Evolutionary conservation across 2,888 invertebrate species (phyloP).

Genomic region (Apeira syringaria): DNA sequence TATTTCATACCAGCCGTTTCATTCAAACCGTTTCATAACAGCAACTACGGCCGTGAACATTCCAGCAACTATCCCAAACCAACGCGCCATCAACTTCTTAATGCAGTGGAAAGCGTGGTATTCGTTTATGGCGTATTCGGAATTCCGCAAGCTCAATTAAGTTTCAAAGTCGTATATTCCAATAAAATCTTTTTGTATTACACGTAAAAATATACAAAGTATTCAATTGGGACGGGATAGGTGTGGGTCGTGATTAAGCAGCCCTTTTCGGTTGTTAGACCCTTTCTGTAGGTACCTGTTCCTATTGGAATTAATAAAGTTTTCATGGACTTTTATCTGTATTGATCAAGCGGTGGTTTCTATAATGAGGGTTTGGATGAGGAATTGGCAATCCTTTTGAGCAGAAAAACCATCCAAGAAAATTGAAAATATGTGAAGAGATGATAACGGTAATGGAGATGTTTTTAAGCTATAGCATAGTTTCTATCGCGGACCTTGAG

Average conservation of each 20-base stretch:
- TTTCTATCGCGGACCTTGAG: no score
- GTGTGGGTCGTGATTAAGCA: constrained; percentile 26
- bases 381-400: background rate
- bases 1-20: no score
- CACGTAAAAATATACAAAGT: background rate
- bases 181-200: constrained; percentile 24
- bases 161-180: constrained; percentile 38
- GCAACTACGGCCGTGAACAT: no score
- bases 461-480: no score
- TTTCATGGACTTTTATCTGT: constrained; percentile 16
- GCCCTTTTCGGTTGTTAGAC: constrained; percentile 22
- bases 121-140: constrained; percentile 30
- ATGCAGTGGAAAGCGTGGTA: constrained; percentile 32
- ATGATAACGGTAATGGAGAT: no score
- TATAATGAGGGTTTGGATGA: constrained; percentile 7
- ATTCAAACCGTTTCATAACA: no score
- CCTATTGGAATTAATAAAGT: constrained; percentile 25
- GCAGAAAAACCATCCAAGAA: no score
- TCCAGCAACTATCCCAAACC: constrained; percentile 8
- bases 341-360: constrained; percentile 13
- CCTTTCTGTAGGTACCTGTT: constrained; percentile 23
- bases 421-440: no score
- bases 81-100: constrained; percentile 26
- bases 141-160: constrained; percentile 37
- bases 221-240: constrained; percentile 22